A percentile compares a stretch with the other conserved stretches of the same genome.
Evolutionary conservation across 2,797 vertebrate species (phyloP).

Genomic region (Gadopsis bispinosus): DNA sequence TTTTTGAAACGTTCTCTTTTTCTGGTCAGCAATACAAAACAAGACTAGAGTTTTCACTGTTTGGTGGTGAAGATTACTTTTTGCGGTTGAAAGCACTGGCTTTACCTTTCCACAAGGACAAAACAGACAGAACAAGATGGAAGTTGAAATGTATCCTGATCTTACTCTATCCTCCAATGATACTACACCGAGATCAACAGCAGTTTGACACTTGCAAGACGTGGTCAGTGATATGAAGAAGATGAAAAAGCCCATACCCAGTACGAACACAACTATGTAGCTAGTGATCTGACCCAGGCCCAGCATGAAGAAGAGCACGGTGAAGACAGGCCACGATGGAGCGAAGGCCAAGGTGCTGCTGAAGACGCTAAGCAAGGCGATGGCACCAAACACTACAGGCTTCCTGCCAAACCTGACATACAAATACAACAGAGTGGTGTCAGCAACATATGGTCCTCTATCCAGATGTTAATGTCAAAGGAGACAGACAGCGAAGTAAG

Average conservation of each 20-base stretch:
- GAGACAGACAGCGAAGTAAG: neutral
- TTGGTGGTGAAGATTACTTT: neutral
- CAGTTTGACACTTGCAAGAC: too few species aligned
- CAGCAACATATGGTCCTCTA: neutral
- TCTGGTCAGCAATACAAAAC: neutral
- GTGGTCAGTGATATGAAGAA: neutral
- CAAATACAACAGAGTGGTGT: conserved; percentile 9
- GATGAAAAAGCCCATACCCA: conserved; percentile 52
- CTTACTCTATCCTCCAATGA: neutral
- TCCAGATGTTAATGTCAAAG: neutral
- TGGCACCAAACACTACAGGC: conserved; percentile 56
- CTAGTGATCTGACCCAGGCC: conserved; percentile 60
- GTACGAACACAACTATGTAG: conserved; percentile 59
- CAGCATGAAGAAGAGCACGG: conserved; percentile 53
- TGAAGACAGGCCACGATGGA: conserved; percentile 64
- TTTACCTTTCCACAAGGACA: neutral
- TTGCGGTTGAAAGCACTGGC: neutral
- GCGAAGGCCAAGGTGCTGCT: conserved; percentile 43
- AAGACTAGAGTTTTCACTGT: neutral
- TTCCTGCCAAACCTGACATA: conserved; percentile 71
- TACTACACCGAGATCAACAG: neutral
- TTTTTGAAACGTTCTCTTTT: neutral
- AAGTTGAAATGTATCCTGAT: neutral
- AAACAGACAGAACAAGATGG: neutral
- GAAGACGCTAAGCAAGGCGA: conserved; percentile 42